Base-by-base conservation (phyloP, 2,888 invertebrate species). In the Ecdyonurus torrentis region DNA sequence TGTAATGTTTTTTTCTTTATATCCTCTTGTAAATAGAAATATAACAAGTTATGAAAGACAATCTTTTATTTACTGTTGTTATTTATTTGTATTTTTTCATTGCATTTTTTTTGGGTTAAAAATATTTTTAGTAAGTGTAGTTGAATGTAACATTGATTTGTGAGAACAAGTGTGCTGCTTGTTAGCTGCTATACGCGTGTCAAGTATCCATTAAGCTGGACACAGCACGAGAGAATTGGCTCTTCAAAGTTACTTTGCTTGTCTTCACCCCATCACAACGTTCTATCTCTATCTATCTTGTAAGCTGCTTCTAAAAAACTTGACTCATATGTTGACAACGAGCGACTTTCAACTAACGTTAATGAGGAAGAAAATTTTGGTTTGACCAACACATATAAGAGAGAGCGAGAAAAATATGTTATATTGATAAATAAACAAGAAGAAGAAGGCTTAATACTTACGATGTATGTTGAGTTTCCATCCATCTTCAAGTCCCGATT, bases 381-480 rank as follows among this genome's bases (percentile, higher is more conserved):
- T n/a, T n/a, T n/a, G n/a, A n/a, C n/a, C n/a, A n/a, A n/a, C n/a
- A n/a, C n/a, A n/a, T n/a, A n/a, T 23, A 15, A 2, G 23, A 2
- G 2, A 1, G 5, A n/a, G 2, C 23, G 22, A 2, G 23, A 22
- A 1, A 23, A 19, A 58, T 1, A 7, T 1, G 1, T 7, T 23
- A 22, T 50, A 10, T 50, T 50, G 50, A 18, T 50, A 18, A 50
- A 18, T 50, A 18, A 18, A 10, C 20, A 15, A 19, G 7, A 25
- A 61, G 61, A 52, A 55, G 61, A 23, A 37, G 22, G 23, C 3
- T 19, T n/a, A 68, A 69, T 69, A 84, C 91, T 89, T 78, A 91
- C 91, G 91, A 73, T 89, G 83, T 70, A 92, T 87, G 75, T 86
- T 84, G 70, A 91, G 81, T 73, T 84, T 84, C 88, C 89, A 89